A percentile compares a stretch with the other conserved stretches of the same genome.
These are phyloP conservation scores for Stichopus chloronotus DNA, from an alignment of 35 echinoderm and acorn worm genomes.

Conservation along the genomic window DNA sequence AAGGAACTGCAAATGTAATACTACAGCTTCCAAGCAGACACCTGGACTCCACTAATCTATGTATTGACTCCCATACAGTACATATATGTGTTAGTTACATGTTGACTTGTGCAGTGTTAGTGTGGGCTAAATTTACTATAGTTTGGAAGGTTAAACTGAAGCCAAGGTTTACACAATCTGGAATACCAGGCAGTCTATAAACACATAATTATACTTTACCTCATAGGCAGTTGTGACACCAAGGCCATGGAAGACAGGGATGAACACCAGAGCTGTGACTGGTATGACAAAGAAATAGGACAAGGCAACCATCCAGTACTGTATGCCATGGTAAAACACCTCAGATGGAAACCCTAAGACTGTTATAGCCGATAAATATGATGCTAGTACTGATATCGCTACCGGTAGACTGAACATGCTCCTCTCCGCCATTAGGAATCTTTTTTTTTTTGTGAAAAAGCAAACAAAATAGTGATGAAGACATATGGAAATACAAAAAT, in stretches of 20 bases:
- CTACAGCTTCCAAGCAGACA: too few species aligned
- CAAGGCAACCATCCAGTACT: slow-evolving; percentile 92
- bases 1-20: too few species aligned
- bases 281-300: slow-evolving; percentile 88
- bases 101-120: too few species aligned
- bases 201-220: slow-evolving; percentile 35
- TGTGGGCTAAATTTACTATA: too few species aligned
- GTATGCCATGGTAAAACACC: slow-evolving; percentile 81
- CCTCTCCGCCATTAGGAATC: slow-evolving; percentile 93
- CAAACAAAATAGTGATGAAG: too few species aligned
- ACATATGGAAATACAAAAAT: too few species aligned
- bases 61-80: too few species aligned
- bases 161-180: too few species aligned
- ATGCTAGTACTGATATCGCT: slow-evolving; percentile 86
- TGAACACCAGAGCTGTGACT: slow-evolving; percentile 76
- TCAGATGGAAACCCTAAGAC: slow-evolving; percentile 89
- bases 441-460: background rate
- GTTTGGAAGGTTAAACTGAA: too few species aligned
- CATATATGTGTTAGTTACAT: too few species aligned
- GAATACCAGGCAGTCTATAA: too few species aligned
- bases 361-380: slow-evolving; percentile 93
- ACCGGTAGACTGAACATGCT: slow-evolving; percentile 96
- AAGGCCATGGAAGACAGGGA: slow-evolving; percentile 85
- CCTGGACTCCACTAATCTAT: too few species aligned
- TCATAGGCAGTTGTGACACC: slow-evolving; percentile 89